Base-by-base conservation (phyloP, 2,888 invertebrate genomes). In the Phrixothrix hirtus region DNA sequence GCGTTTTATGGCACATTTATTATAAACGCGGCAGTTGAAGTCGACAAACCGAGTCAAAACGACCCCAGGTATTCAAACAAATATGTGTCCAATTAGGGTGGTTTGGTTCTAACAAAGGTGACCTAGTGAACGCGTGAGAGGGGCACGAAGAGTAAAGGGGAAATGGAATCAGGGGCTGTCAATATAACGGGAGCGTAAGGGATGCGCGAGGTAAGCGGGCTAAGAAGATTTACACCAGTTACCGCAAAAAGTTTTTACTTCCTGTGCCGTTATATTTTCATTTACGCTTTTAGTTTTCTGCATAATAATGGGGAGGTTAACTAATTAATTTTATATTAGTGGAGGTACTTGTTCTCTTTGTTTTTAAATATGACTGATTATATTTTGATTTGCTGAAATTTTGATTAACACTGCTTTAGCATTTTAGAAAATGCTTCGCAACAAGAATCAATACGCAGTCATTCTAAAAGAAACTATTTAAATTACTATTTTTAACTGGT, bases 1-100 rank as follows among this genome's bases (percentile, higher is more conserved):
- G 38, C 44, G 45, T 57, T 47, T 48, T 36, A 47, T 47, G 39
- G 45, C 25, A 45, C 41, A 16, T 46, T 47, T 42, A 57, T 49
- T 49, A 47, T 35, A 41, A 49, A 55, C 55, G 47, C 57, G 36
- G 58, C 55, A 59, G 61, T 61, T 61, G 56, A 55, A 59, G 58
- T 57, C 57, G 55, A 59, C 51, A 60, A 56, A 49, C 50, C 54
- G 48, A 49, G 46, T 49, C 52, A 54, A 50, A 55, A 51, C 52
- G 47, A 62, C 64, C 64, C 65, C 68, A 69, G 68, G 68, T 68
- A 69, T 64, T 66, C 62, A 61, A 61, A 59, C 61, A 65, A 61
- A 64, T 67, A 63, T 66, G 64, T 63, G 64, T 62, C 66, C 71
- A 71, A 73, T 73, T 73, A 72, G 71, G 69, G 71, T 69, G 64